Conservation (phyloP, 2,888 invertebrate species). For the Thera britannica region DNA sequence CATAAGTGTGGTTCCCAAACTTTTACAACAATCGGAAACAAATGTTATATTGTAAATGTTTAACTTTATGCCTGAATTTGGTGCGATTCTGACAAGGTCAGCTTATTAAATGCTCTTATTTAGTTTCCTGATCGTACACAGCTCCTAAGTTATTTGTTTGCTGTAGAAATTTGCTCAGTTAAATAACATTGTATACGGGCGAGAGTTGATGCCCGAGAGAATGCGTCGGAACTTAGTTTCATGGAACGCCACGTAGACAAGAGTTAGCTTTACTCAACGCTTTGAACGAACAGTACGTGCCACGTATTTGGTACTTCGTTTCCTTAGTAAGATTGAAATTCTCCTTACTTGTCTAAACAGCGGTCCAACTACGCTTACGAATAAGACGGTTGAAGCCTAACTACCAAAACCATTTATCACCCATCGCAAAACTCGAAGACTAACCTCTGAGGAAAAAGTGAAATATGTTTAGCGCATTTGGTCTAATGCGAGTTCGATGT, state of each 20-base stretch:
- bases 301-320: not conserved
- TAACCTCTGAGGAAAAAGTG: constrained; percentile 20
- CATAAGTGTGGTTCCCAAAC: not conserved
- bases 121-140: constrained; percentile 11
- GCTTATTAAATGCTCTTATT: constrained; percentile 23
- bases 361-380: not conserved
- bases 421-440: not conserved
- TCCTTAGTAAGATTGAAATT: not conserved
- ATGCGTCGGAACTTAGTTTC: not conserved
- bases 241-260: not conserved
- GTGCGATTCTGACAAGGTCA: constrained; percentile 15
- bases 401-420: constrained; percentile 24
- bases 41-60: constrained; percentile 13
- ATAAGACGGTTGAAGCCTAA: constrained; percentile 14
- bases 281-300: too few relatives aligned
- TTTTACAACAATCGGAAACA: constrained; percentile 15
- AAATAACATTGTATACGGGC: constrained; percentile 9
- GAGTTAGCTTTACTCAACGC: not conserved
- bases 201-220: not conserved
- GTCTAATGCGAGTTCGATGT: constrained; percentile 60
- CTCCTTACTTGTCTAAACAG: not conserved
- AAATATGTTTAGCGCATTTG: constrained; percentile 26
- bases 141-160: constrained; percentile 18
- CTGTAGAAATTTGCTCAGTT: constrained; percentile 9
- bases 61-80: constrained; percentile 20